phyloP scores from a whole-genome alignment of 1,140 invertebrate genomes.

The Drosophila miranda region DNA sequence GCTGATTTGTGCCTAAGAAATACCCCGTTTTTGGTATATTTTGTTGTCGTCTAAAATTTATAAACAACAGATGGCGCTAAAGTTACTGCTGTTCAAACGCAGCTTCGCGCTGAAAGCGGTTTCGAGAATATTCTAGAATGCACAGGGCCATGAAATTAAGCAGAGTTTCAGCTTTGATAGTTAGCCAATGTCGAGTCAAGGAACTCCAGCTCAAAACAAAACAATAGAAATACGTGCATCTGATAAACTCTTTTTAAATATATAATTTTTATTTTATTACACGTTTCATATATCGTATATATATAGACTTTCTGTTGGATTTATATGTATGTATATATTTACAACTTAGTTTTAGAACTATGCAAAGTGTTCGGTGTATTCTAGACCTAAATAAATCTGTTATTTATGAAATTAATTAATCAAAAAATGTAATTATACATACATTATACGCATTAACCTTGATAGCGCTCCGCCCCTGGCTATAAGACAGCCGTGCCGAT shows the following conservation, averaged over 20 bases:
- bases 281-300: conserved; percentile 75
- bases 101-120: too few species aligned
- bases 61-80: too few species aligned
- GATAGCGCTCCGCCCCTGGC: conserved; percentile 21
- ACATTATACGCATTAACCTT: conserved; percentile 34
- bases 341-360: conserved; percentile 69
- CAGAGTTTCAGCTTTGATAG: too few species aligned
- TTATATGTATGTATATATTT: conserved; percentile 74
- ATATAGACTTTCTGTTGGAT: conserved; percentile 63
- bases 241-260: conserved; percentile 72
- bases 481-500: neutral
- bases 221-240: conserved; percentile 7
- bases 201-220: neutral
- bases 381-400: conserved; percentile 60
- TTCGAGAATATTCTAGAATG: too few species aligned
- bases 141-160: too few species aligned
- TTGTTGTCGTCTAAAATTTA: too few species aligned
- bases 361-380: conserved; percentile 60
- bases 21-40: too few species aligned
- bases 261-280: conserved; percentile 78
- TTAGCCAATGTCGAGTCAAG: too few species aligned
- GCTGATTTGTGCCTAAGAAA: too few species aligned
- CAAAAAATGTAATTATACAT: conserved; percentile 64
- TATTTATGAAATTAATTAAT: conserved; percentile 63
- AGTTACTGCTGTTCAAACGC: too few species aligned